Conservation (phyloP, 2,888 invertebrate genomes). For the Drosophila quinaria region DNA sequence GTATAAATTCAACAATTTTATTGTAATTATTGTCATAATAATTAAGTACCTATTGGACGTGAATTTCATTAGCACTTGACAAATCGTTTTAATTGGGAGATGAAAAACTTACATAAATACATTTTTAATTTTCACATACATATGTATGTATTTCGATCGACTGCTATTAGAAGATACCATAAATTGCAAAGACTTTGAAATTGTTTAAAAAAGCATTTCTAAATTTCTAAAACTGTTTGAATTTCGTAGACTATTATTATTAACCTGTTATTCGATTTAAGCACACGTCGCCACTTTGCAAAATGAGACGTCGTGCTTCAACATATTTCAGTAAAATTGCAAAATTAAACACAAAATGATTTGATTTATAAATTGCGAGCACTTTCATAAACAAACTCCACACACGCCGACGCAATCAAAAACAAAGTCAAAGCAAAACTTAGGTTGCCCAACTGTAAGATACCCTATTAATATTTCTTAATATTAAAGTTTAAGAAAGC, state of each 20-base stretch:
- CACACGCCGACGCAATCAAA: slow-evolving; percentile 47
- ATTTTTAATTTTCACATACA: background rate
- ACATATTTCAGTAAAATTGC: slow-evolving; percentile 40
- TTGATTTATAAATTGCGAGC: slow-evolving; percentile 52
- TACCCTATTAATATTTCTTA: background rate
- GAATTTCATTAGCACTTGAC: slow-evolving; percentile 46
- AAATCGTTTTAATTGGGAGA: slow-evolving; percentile 14
- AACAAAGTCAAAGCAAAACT: background rate
- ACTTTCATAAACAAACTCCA: slow-evolving; percentile 52
- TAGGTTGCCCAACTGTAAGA: background rate
- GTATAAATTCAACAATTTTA: slow-evolving; percentile 36
- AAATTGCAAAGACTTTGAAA: background rate
- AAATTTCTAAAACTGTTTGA: background rate
- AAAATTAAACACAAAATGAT: slow-evolving; percentile 44
- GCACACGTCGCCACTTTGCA: slow-evolving; percentile 2
- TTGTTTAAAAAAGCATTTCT: background rate
- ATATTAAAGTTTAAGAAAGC: background rate
- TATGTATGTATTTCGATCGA: background rate
- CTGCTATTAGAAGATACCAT: background rate
- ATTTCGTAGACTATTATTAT: too few relatives aligned
- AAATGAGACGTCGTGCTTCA: slow-evolving; percentile 30
- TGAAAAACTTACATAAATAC: background rate
- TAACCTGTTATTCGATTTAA: background rate
- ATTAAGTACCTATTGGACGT: slow-evolving; percentile 46
- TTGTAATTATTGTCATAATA: slow-evolving; percentile 31